A percentile compares a stretch with the other conserved stretches of the same genome.
phyloP scores from a whole-genome alignment of 37 sponge, comb jelly and placozoan species.

The Spongilla lacustris region DNA sequence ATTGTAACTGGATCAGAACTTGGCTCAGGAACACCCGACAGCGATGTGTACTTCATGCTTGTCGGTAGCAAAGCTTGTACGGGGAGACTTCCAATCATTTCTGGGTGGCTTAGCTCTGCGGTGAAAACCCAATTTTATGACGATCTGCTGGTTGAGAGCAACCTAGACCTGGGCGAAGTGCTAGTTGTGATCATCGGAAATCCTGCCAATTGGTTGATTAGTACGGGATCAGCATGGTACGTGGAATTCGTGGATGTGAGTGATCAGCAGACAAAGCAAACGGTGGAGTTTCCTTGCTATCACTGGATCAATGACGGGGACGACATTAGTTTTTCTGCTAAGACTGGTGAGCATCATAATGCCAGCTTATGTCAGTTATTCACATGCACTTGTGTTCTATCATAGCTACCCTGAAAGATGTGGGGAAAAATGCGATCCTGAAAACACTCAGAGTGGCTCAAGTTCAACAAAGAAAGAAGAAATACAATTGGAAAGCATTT shows the following conservation, averaged over 20 bases:
- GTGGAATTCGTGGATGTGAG: conserved; percentile 22
- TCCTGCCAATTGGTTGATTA: neutral
- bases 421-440: conserved; percentile 5
- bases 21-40: conserved; percentile 8
- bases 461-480: neutral
- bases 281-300: conserved; percentile 36
- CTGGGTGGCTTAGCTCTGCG: too few relatives aligned
- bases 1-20: conserved; percentile 34
- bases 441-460: conserved; percentile 7
- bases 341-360: conserved; percentile 12
- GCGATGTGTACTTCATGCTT: conserved; percentile 3
- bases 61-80: conserved; percentile 27
- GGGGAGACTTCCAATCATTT: neutral
- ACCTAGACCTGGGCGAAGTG: conserved; percentile 31
- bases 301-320: conserved; percentile 38
- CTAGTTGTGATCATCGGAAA: conserved; percentile 18
- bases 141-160: conserved; percentile 38
- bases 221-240: conserved; percentile 16
- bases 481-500: conserved; percentile 28
- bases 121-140: neutral
- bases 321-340: conserved; percentile 2
- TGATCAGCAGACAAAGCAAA: neutral
- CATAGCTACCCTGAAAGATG: conserved; percentile 24
- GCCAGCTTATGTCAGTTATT: neutral
- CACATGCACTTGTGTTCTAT: neutral